Conservation (phyloP, 2,888 invertebrate genomes). For the Drosophila koepferae region DNA sequence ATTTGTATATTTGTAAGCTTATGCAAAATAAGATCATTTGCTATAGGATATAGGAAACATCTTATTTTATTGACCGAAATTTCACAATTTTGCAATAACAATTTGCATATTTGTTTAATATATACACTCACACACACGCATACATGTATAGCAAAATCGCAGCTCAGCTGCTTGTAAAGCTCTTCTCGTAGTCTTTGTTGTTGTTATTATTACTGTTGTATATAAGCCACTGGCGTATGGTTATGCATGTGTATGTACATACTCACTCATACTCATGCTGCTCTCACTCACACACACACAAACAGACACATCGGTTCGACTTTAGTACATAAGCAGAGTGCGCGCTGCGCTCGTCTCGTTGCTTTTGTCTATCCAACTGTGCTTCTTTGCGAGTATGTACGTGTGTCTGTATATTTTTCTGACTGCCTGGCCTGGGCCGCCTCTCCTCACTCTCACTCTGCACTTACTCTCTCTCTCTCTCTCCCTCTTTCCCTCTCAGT, state of each 20-base stretch:
- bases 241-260: slow-evolving; percentile 11
- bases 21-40: slow-evolving; percentile 11
- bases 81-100: slow-evolving; percentile 54
- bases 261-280: slow-evolving; percentile 34
- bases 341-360: slow-evolving; percentile 53
- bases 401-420: slow-evolving; percentile 27
- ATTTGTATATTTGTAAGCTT: background rate
- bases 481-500: background rate
- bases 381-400: slow-evolving; percentile 43
- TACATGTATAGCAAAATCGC: slow-evolving; percentile 34
- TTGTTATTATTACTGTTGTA: slow-evolving; percentile 43
- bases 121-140: slow-evolving; percentile 8
- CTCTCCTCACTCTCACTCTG: slow-evolving; percentile 18
- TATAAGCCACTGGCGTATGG: slow-evolving; percentile 36
- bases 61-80: slow-evolving; percentile 41
- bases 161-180: slow-evolving; percentile 58
- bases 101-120: slow-evolving; percentile 49
- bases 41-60: slow-evolving; percentile 7
- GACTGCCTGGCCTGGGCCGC: slow-evolving; percentile 28
- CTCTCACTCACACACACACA: slow-evolving; percentile 28
- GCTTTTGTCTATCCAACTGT: slow-evolving; percentile 78
- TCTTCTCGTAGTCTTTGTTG: slow-evolving; percentile 40
- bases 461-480: slow-evolving; percentile 21
- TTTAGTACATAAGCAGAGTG: slow-evolving; percentile 64
- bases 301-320: slow-evolving; percentile 54